Evolutionary conservation across 2,888 invertebrate genomes (phyloP).

Genomic region (Mechanitis mazaeus): DNA sequence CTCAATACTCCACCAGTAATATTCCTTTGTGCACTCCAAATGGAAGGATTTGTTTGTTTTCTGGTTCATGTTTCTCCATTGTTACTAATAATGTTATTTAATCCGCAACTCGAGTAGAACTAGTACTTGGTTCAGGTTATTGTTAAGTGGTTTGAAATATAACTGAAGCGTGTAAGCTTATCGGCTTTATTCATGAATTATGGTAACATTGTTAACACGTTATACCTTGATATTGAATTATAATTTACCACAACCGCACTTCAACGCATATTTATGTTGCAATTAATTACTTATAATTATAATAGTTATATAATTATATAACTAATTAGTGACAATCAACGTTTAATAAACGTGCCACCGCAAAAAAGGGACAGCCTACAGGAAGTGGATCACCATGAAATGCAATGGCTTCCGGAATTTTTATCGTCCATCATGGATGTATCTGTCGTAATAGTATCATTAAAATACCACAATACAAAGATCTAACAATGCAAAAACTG

Average conservation of each 20-base stretch:
- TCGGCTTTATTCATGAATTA: not conserved
- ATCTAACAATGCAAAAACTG: no score
- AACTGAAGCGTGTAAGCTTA: not conserved
- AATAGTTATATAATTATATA: slow-evolving; percentile 32
- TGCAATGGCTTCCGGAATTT: slow-evolving; percentile 53
- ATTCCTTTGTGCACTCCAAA: slow-evolving; percentile 64
- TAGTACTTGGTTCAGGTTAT: slow-evolving; percentile 12
- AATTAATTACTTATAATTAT: slow-evolving; percentile 27
- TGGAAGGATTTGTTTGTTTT: slow-evolving; percentile 56
- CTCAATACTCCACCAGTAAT: slow-evolving; percentile 58
- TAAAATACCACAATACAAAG: slow-evolving; percentile 10
- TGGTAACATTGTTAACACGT: not conserved
- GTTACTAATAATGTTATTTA: slow-evolving; percentile 34
- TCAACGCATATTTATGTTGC: not conserved
- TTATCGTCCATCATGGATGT: slow-evolving; percentile 28
- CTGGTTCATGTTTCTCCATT: slow-evolving; percentile 49
- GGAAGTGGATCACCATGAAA: slow-evolving; percentile 54
- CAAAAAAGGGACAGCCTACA: slow-evolving; percentile 49
- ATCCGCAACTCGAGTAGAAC: slow-evolving; percentile 12
- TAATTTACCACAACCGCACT: no score
- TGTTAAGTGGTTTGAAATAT: slow-evolving; percentile 4
- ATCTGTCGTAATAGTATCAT: slow-evolving; percentile 19
- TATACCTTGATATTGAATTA: not conserved
- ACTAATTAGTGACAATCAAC: slow-evolving; percentile 40
- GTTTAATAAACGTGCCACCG: slow-evolving; percentile 55